Conservation (phyloP, 2,797 vertebrate species). For the Decapterus maruadsi region DNA sequence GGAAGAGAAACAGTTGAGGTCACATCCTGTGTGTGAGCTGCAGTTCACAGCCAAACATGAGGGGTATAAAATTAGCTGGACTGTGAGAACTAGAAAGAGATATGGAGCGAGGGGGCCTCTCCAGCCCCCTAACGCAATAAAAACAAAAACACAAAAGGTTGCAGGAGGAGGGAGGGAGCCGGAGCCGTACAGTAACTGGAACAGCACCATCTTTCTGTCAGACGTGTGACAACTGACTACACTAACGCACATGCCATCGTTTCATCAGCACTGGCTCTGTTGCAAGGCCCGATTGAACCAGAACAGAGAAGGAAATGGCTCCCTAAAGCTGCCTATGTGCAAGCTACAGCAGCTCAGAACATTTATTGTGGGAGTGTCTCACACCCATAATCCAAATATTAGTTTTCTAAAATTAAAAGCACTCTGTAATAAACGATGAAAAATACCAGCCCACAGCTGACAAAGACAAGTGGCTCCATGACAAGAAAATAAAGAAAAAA, state of each 20-base stretch:
- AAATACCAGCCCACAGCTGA: slow-evolving; percentile 12
- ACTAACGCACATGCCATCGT: slow-evolving; percentile 47
- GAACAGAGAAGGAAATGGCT: slow-evolving; percentile 49
- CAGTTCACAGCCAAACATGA: slow-evolving; percentile 49
- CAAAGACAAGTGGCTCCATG: not conserved
- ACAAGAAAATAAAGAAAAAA: not conserved
- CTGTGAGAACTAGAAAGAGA: slow-evolving; percentile 66
- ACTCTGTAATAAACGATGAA: slow-evolving; percentile 38
- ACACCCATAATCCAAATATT: slow-evolving; percentile 34
- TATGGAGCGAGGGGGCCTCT: not conserved
- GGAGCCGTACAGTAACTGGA: slow-evolving; percentile 12
- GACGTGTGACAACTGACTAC: slow-evolving; percentile 20
- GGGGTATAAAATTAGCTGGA: slow-evolving; percentile 69
- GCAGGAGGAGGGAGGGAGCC: not conserved
- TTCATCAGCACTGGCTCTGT: slow-evolving; percentile 40
- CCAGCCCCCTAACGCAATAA: not conserved
- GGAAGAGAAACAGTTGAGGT: slow-evolving; percentile 76
- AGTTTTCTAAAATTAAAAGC: slow-evolving; percentile 46
- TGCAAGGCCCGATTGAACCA: slow-evolving; percentile 47
- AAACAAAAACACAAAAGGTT: slow-evolving; percentile 13
- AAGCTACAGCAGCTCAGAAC: slow-evolving; percentile 50
- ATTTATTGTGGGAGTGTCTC: slow-evolving; percentile 53
- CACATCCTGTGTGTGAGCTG: slow-evolving; percentile 77
- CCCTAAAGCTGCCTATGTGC: slow-evolving; percentile 33
- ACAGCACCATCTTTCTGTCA: slow-evolving; percentile 46